Base-by-base conservation (phyloP, 2,888 invertebrate species). In the Eretmocerus hayati region DNA sequence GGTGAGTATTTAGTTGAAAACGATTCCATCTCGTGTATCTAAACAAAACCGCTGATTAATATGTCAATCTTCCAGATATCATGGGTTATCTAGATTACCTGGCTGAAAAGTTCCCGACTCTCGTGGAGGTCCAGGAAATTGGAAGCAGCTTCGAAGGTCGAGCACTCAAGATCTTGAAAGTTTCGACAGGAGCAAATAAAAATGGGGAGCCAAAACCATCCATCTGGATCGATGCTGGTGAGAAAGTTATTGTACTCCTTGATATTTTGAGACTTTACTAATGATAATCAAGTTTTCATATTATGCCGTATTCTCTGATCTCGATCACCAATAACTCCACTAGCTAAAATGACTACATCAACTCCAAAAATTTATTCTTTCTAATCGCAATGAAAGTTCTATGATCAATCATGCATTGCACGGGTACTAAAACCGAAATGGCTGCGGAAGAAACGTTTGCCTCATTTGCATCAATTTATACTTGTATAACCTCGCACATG, bases 201-300 rank as follows among this genome's bases (percentile, higher is more conserved):
- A 59, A 56, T 49, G 63, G 62, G 54, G 63, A 59, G 59, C 70
- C 75, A 59, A 86, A 86, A 56, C 84, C 85, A 4, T 83, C 83
- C 0, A 81, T 90, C 33, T 90, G 90, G 80, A 76, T 91, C 26
- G 90, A 90, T 62, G 88, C 84, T 9, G 89, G 90, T 71, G 58
- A 62, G 42, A 31, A 4, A 30, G 15, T 30, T 13, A 21, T 22
- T 21, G 21, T 22, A 36, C 11, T 33, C n/a, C n/a, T n/a, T n/a
- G n/a, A n/a, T n/a, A n/a, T n/a, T n/a, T n/a, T n/a, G n/a, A n/a
- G n/a, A n/a, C n/a, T n/a, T n/a, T n/a, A n/a, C n/a, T n/a, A n/a
- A n/a, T n/a, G n/a, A n/a, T n/a, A n/a, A n/a, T n/a, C n/a, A n/a
- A n/a, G n/a, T n/a, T n/a, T n/a, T n/a, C n/a, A n/a, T n/a, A n/a